Percentiles rank a stretch among this genome's conserved stretches.
phyloP scores from a whole-genome alignment of 2,888 invertebrate species.

The Hydrotaea cyrtoneurina region DNA sequence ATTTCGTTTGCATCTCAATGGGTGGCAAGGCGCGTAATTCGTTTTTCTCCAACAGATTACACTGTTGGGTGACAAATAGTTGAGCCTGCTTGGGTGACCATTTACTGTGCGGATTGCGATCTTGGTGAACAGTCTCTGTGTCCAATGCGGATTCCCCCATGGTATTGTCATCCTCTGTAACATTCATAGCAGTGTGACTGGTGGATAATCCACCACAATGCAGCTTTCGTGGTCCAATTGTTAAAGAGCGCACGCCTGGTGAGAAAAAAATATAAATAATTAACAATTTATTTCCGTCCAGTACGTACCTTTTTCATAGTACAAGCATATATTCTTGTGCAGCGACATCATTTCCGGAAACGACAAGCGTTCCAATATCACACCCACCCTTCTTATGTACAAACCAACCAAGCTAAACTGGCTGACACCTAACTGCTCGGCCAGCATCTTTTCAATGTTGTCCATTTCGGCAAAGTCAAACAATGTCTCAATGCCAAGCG shows the following conservation, averaged over 20 bases:
- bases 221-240: conserved; percentile 71
- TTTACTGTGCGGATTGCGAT: conserved; percentile 82
- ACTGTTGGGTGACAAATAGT: conserved; percentile 93
- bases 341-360: conserved; percentile 91
- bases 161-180: conserved; percentile 57
- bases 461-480: conserved; percentile 86
- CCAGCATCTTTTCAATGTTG: conserved; percentile 84
- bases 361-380: conserved; percentile 90
- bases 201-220: conserved; percentile 26
- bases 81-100: conserved; percentile 95
- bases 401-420: conserved; percentile 84
- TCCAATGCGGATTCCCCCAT: conserved; percentile 70
- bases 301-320: conserved; percentile 83
- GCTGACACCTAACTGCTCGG: conserved; percentile 81
- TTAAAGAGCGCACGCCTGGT: conserved; percentile 74
- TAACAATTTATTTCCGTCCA: neutral
- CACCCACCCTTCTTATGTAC: conserved; percentile 90
- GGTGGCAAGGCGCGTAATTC: conserved; percentile 90
- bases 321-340: conserved; percentile 86
- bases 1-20: conserved; percentile 86
- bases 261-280: neutral
- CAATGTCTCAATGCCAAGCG: conserved; percentile 84
- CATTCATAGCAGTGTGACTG: conserved; percentile 51
- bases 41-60: conserved; percentile 89
- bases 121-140: conserved; percentile 70